Conservation (phyloP, 1,140 invertebrate genomes). For the Heliothis virescens region DNA sequence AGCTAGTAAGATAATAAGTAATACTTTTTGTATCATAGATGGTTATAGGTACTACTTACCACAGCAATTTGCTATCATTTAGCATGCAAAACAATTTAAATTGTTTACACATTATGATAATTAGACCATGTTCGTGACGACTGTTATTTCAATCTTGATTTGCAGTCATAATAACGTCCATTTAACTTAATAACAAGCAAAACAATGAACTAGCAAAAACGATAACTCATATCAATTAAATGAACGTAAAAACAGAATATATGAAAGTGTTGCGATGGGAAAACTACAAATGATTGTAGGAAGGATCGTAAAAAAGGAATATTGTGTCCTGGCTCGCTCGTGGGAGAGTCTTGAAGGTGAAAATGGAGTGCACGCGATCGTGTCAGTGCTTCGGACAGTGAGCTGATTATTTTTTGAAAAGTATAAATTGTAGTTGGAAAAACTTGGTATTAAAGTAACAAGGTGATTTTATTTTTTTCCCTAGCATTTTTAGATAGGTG, state of each 20-base stretch:
- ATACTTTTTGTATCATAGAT: no score
- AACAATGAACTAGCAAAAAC: conserved; percentile 3
- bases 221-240: not conserved
- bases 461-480: no score
- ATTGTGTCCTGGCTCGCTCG: not conserved
- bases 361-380: not conserved
- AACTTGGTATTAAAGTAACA: no score
- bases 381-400: not conserved
- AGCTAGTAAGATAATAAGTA: no score
- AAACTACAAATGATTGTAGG: not conserved
- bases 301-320: not conserved
- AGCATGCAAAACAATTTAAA: no score
- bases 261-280: not conserved
- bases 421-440: no score
- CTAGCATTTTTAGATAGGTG: no score
- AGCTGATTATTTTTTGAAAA: not conserved
- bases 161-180: not conserved
- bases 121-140: not conserved
- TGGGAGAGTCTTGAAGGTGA: not conserved
- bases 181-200: not conserved
- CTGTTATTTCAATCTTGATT: not conserved
- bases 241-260: not conserved
- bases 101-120: not conserved
- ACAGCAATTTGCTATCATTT: no score
- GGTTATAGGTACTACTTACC: no score